These are phyloP conservation scores for Panthera tigris DNA, from an alignment of 2,113 vertebrate genomes.

Conservation along the genomic window DNA sequence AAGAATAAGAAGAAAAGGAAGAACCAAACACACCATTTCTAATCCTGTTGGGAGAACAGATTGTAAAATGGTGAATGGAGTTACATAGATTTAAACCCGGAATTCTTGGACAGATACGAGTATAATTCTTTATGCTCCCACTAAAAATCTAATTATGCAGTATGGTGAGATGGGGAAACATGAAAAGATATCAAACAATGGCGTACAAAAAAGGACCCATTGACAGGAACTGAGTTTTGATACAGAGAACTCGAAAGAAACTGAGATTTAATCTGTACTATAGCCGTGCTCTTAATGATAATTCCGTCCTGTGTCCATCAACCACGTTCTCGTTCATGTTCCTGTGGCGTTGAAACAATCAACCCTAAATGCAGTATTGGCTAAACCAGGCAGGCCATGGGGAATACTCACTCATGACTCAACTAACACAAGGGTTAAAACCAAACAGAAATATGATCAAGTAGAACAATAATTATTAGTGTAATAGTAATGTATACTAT, in stretches of 20 bases:
- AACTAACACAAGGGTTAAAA: too few relatives aligned
- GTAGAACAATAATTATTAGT: background rate
- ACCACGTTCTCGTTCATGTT: fast-evolving
- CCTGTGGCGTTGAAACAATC: fast-evolving
- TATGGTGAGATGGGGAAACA: fast-evolving
- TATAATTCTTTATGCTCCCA: background rate
- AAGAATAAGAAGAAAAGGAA: background rate
- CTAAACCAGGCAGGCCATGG: fast-evolving
- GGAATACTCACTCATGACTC: fast-evolving
- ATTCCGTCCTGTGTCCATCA: too few relatives aligned
- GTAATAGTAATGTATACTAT: too few relatives aligned
- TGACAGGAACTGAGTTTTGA: background rate
- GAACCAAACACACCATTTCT: background rate
- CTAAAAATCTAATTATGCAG: background rate
- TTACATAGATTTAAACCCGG: background rate
- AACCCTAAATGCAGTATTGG: too few relatives aligned
- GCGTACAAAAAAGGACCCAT: fast-evolving
- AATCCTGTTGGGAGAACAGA: background rate
- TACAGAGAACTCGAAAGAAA: too few relatives aligned
- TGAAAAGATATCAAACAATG: background rate
- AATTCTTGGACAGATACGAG: background rate
- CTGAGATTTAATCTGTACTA: background rate
- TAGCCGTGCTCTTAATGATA: fast-evolving
- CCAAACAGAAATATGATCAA: background rate
- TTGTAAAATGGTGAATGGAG: fast-evolving